phyloP scores from a whole-genome alignment of 2,888 invertebrate genomes.

The Julus scanicus region DNA sequence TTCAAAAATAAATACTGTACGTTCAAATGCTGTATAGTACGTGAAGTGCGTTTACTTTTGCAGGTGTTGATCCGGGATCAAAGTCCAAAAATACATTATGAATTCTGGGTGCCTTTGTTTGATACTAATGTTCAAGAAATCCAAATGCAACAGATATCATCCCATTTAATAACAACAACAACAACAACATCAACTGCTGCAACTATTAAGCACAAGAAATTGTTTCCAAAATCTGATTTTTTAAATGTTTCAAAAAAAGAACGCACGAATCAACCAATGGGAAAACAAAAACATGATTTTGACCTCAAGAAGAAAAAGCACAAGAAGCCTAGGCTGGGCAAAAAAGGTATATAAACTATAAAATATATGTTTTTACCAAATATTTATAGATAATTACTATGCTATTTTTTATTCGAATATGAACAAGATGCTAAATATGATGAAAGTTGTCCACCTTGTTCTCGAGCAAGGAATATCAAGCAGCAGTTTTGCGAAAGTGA shows the following conservation, averaged over 20 bases:
- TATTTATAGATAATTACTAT: background rate
- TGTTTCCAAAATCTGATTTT: background rate
- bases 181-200: background rate
- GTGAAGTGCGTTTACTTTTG: slow-evolving; percentile 42
- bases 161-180: background rate
- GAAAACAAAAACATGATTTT: background rate
- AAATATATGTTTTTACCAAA: background rate
- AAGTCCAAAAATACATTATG: slow-evolving; percentile 66
- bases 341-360: background rate
- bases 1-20: too few species aligned
- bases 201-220: background rate
- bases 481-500: slow-evolving; percentile 62
- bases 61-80: slow-evolving; percentile 65
- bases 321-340: background rate
- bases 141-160: background rate
- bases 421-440: background rate
- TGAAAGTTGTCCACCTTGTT: slow-evolving; percentile 56
- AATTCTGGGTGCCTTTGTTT: slow-evolving; percentile 63
- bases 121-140: background rate
- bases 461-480: slow-evolving; percentile 58
- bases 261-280: background rate
- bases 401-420: background rate
- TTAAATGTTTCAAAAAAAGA: background rate
- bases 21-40: too few species aligned
- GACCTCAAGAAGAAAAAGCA: background rate